Percentiles rank a stretch among this genome's conserved stretches.
phyloP scores from a whole-genome alignment of 2,888 invertebrate genomes.

The Podotricha telesiphe region DNA sequence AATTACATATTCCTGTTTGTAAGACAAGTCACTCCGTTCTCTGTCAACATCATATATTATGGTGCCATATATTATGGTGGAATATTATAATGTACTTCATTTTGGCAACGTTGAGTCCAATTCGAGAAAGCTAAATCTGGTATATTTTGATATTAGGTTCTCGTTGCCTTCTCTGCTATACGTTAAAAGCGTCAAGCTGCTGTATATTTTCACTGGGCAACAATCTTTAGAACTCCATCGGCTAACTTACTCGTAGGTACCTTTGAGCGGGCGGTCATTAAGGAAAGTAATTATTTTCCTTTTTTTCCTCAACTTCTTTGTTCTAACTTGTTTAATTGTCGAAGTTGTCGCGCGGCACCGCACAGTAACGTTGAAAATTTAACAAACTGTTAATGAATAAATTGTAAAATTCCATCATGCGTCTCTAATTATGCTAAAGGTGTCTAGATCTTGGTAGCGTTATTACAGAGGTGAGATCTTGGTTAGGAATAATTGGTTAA shows the following conservation, averaged over 20 bases:
- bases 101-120: too few species aligned
- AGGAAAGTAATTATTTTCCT: conserved; percentile 71
- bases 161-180: too few species aligned
- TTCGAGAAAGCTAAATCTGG: too few species aligned
- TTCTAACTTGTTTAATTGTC: conserved; percentile 74
- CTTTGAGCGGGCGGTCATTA: conserved; percentile 62
- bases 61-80: too few species aligned
- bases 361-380: conserved; percentile 35
- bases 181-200: too few species aligned
- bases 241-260: conserved; percentile 32
- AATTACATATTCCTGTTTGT: too few species aligned
- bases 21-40: too few species aligned
- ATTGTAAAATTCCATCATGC: conserved; percentile 33
- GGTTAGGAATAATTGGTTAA: background rate
- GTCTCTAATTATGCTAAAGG: conserved; percentile 33
- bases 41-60: background rate
- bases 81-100: too few species aligned
- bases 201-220: background rate
- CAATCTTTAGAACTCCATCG: conserved; percentile 16
- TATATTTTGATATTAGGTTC: too few species aligned
- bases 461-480: conserved; percentile 2
- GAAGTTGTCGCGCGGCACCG: conserved; percentile 56
- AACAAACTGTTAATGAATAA: conserved; percentile 42
- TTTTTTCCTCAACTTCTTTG: conserved; percentile 61
- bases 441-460: conserved; percentile 5